Base-by-base conservation (phyloP, 2,888 invertebrate genomes). In the Dryadula phaetusa region DNA sequence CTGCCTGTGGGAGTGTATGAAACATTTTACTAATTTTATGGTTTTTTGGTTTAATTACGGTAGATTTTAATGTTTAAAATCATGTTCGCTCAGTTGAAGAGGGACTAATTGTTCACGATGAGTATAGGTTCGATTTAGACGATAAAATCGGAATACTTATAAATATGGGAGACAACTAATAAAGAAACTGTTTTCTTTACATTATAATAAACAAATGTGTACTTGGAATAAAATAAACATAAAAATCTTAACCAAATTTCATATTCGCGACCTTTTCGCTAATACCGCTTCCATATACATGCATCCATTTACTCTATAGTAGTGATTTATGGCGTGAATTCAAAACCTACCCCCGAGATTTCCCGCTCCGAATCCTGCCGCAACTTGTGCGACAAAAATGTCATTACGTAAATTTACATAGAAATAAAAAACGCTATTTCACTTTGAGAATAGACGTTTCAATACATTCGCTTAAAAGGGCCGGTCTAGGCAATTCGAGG, bases 391-490 rank as follows among this genome's bases (percentile, higher is more conserved):
- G 88, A 88, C 90, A 90, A 90, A 92, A 92, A 89, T 90, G 88
- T 90, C 87, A 90, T 90, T 91, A 92, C 87, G 86, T 82, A 86
- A 88, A 92, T 92, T 88, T 86, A 80, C 86, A 85, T 86, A 84
- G 87, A 87, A 89, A 90, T 91, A 89, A 90, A 85, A 77, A 75
- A 73, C 73, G 65, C 14, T 16, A 72, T 76, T 74, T 74, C 75
- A 76, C 77, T 75, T 60, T 71, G 71, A 77, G 75, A 76, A 78
- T 75, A 76, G 74, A 61, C 66, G 66, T 64, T 61, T 63, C 58
- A 44, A 52, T 60, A 58, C 52, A 10, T 18, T 37, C 46, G 61
- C 53, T 66, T 67, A 61, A 32, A n/a, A 58, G 32, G 56, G 34
- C 42, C 62, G 22, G 42, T 22, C 60, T 64, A 54, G 37, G 64